phyloP scores from a whole-genome alignment of 2,113 vertebrate species.

The Ranitomeya variabilis region DNA sequence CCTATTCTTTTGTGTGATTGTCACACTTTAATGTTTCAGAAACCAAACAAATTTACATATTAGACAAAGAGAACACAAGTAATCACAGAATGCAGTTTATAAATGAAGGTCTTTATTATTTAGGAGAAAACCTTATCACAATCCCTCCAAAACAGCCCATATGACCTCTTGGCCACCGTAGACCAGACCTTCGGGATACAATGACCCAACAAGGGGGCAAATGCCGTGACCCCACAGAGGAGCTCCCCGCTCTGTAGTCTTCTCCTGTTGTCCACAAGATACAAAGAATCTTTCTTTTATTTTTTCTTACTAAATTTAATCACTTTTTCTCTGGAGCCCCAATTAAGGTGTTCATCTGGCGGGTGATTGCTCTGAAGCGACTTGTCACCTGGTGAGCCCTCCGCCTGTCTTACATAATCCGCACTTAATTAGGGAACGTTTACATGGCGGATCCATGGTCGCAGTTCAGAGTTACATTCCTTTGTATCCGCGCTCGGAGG shows the following conservation, averaged over 20 bases:
- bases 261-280: neutral
- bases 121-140: too few species aligned
- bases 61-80: too few species aligned
- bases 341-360: neutral
- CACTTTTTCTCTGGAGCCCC: neutral
- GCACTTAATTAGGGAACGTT: neutral
- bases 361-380: neutral
- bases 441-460: too few species aligned
- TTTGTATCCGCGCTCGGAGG: neutral
- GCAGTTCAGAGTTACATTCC: neutral
- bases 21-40: too few species aligned
- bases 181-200: neutral
- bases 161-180: too few species aligned
- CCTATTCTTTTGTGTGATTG: too few species aligned
- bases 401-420: neutral
- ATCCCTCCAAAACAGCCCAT: too few species aligned
- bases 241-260: neutral
- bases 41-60: too few species aligned
- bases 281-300: neutral
- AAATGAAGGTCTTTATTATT: too few species aligned
- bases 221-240: neutral
- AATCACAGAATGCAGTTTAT: too few species aligned
- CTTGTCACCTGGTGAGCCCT: neutral
- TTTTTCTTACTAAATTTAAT: neutral
- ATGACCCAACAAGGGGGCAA: neutral